Evolutionary conservation across 1,140 invertebrate species (phyloP).

Genomic region (Ceratina australensis): DNA sequence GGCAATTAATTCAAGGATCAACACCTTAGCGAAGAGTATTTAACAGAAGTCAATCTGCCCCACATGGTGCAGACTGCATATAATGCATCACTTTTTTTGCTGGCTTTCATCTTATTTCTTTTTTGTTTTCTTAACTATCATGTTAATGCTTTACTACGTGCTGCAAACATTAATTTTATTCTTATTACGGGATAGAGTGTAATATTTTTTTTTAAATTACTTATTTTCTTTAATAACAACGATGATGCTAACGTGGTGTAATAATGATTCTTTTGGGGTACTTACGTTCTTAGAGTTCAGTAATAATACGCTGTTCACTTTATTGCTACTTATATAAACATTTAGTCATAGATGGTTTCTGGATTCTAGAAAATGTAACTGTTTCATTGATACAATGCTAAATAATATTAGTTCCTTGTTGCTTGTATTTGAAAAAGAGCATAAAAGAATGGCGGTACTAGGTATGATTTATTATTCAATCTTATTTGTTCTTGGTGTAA

Average conservation of each 20-base stretch:
- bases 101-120: slow-evolving; percentile 72
- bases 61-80: slow-evolving; percentile 54
- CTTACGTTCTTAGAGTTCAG: background rate
- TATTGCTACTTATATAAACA: slow-evolving; percentile 5
- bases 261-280: background rate
- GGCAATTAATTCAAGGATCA: slow-evolving; percentile 87
- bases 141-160: slow-evolving; percentile 46
- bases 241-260: slow-evolving; percentile 26
- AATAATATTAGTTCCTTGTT: slow-evolving; percentile 8
- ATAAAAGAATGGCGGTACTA: slow-evolving; percentile 16
- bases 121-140: slow-evolving; percentile 64
- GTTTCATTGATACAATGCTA: slow-evolving; percentile 6
- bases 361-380: background rate
- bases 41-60: slow-evolving; percentile 77
- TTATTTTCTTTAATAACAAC: slow-evolving; percentile 25
- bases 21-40: slow-evolving; percentile 87
- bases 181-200: slow-evolving; percentile 18
- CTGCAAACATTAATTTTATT: slow-evolving; percentile 37
- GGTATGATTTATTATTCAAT: slow-evolving; percentile 29
- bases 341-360: slow-evolving; percentile 7
- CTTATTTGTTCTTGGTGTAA: slow-evolving; percentile 22
- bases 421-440: slow-evolving; percentile 9
- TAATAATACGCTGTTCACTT: slow-evolving; percentile 2
- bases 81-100: slow-evolving; percentile 68
- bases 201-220: slow-evolving; percentile 29